A percentile compares a stretch with the other conserved stretches of the same genome.
phyloP scores from a whole-genome alignment of 2,888 invertebrate species.

The Synergus laeviventris region DNA sequence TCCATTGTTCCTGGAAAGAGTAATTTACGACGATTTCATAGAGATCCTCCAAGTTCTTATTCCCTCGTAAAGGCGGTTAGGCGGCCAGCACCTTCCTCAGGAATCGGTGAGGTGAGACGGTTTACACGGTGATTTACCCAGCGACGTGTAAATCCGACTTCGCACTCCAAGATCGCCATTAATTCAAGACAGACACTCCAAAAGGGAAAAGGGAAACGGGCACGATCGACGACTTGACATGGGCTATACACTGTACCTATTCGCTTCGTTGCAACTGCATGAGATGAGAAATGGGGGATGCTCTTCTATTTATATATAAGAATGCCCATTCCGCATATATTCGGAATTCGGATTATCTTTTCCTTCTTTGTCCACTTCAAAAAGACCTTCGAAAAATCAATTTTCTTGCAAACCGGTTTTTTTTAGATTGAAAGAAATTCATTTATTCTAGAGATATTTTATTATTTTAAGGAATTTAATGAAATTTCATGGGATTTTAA shows the following conservation, averaged over 20 bases:
- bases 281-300: conserved; percentile 15
- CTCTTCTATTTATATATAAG: neutral
- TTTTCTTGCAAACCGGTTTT: neutral
- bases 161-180: conserved; percentile 54
- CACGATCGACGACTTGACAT: conserved; percentile 51
- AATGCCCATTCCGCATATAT: neutral
- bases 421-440: too few relatives aligned
- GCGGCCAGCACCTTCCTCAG: conserved; percentile 14
- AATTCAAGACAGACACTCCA: conserved; percentile 57
- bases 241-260: conserved; percentile 45
- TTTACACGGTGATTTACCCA: conserved; percentile 54
- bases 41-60: conserved; percentile 38
- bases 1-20: conserved; percentile 37
- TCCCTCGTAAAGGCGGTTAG: conserved; percentile 21
- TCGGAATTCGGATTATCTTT: conserved; percentile 6
- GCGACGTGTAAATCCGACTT: conserved; percentile 61
- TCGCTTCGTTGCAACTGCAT: conserved; percentile 49
- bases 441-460: too few relatives aligned
- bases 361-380: neutral
- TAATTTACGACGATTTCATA: conserved; percentile 39
- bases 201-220: conserved; percentile 56
- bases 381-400: neutral
- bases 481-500: too few relatives aligned
- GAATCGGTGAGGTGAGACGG: conserved; percentile 45
- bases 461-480: too few relatives aligned